Evolutionary conservation across 2,113 vertebrate genomes (phyloP), one percentile per base, ranked within the genome.

Genomic region (Pampusana beccarii): DNA sequence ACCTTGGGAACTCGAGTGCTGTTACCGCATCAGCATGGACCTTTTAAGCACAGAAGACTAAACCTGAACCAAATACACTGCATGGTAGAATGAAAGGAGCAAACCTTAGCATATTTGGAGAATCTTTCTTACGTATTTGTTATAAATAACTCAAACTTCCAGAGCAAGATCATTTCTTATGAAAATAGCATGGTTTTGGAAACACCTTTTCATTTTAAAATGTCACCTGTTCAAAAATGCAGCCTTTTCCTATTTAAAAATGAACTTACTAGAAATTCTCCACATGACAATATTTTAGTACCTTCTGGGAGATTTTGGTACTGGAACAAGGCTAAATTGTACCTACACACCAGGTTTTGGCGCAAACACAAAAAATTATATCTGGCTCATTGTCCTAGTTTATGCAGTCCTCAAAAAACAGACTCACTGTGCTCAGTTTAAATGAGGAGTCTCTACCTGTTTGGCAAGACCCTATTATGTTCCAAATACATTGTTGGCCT

Each of bases 391-490:
- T 88, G 36, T 78, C 34, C 18, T 70, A 10, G 46, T 75, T 90
- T 61, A 66, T 58, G 17, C 71, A 62, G 36, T 73, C 15, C 74
- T 83, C 46, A 62, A 34, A 83, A 92, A 61, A 0, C 17, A 89
- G 42, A 75, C n/a, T 72, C 10, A 69, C 53, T 80, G 87, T 73
- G 20, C 33, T 93, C 25, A 11, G 10, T 89, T 81, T 87, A 54
- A 89, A 89, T 80, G 51, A 82, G 79, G 26, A 92, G 17, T 54
- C 53, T 82, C 94, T 97, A 98, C 98, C 98, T 98, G 98, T 87
- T 92, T 89, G 87, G 90, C 84, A 93, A 97, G 97, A 95, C 92
- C 81, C 71, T 84, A 86, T 93, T 97, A 89, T 91, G 80, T 87
- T 96, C 85, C 61, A 86, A 96, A 98, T 85, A 94, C 74, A 92